Evolutionary conservation across 2,888 invertebrate species (phyloP), one percentile per base, ranked within the genome.

Genomic region (Caenorhabditis macrosperma): DNA sequence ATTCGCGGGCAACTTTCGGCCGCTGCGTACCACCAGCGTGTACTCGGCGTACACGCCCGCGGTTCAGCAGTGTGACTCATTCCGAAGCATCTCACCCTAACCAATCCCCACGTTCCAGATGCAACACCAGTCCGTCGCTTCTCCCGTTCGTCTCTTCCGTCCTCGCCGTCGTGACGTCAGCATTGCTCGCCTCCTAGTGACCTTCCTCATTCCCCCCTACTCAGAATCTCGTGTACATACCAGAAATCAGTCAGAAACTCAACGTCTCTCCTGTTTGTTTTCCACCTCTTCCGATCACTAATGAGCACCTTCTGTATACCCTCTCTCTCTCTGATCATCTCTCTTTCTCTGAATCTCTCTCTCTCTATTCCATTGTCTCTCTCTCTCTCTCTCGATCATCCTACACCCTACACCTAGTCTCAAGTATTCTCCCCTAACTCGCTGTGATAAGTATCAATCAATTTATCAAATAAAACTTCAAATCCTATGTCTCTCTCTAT

Each of bases 61-160:
- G n/a, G n/a, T n/a, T n/a, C n/a, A n/a, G n/a, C n/a, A n/a, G n/a
- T n/a, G n/a, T n/a, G n/a, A n/a, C n/a, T n/a, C 9, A 33, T 5
- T 33, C 33, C 9, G 9, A 33, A 38, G 3, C 15, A 5, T 15
- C 9, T 15, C 9, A 12, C 6, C 38, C 2, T 10, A 2, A 38
- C 12, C 38, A 9, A 9, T 15, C 12, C 3, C 38, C 3, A 9
- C 22, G 20, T 66, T 75, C 50, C 74, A 75, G 74, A 59, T 75
- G 74, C 46, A 75, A 75, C 66, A 26, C 74, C 26, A 64, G 63
- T 12, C 72, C 63, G 15, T 55, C 72, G 12, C 35, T 64, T 33
- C 46, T 72, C 17, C 64, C 72, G 17, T 54, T 72, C 33, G 52
- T 35, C 38, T 64, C 72, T 0, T 63, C 64, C 4, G 35, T 72